Percentiles rank a stretch among this genome's conserved stretches.
These are phyloP conservation scores for Malurus splendens DNA, from an alignment of 2,797 vertebrate genomes.

Conservation along the genomic window DNA sequence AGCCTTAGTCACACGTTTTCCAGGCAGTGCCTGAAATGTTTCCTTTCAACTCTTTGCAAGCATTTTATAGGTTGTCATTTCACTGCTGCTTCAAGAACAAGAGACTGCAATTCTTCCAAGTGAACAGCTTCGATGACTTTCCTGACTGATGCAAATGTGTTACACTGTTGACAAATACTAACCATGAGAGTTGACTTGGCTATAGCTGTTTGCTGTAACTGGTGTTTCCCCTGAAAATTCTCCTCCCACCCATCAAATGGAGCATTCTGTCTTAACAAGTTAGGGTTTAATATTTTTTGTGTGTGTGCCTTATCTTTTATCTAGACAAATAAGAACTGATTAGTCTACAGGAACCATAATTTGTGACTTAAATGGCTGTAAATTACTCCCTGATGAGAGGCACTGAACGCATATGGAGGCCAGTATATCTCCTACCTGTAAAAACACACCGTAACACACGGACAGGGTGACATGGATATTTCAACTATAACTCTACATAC, in stretches of 20 bases:
- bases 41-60: constrained; percentile 57
- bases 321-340: not conserved
- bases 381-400: not conserved
- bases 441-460: not conserved
- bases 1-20: constrained; percentile 62
- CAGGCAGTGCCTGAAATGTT: constrained; percentile 57
- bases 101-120: constrained; percentile 49
- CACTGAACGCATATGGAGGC: not conserved
- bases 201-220: constrained; percentile 13
- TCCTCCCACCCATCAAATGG: not conserved
- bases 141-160: constrained; percentile 59
- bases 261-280: not conserved
- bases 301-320: not conserved
- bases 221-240: constrained; percentile 47
- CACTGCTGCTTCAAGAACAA: constrained; percentile 53
- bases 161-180: constrained; percentile 56
- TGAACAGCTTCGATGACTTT: constrained; percentile 54
- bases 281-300: not conserved
- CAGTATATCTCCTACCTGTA: not conserved
- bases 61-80: constrained; percentile 64
- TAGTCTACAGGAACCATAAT: not conserved
- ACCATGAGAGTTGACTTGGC: constrained; percentile 46
- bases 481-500: not conserved
- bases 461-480: not conserved
- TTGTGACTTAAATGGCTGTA: not conserved